Conservation (phyloP, 2,113 vertebrate genomes). For the Chroicocephalus ridibundus region DNA sequence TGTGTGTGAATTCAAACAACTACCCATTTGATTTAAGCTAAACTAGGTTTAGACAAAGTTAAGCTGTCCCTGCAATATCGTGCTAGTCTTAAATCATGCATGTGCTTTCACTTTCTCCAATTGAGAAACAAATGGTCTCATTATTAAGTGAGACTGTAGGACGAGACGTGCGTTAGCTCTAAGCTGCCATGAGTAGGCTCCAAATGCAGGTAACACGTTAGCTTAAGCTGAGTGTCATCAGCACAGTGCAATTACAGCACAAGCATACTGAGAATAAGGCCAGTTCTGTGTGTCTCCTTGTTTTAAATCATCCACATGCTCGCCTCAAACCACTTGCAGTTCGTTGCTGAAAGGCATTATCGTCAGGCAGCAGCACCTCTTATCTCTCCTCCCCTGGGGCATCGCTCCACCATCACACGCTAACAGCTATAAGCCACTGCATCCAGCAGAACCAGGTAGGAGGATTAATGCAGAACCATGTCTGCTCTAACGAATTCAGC, state of each 20-base stretch:
- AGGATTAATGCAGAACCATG: background rate
- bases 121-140: conserved; percentile 1
- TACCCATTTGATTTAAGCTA: background rate
- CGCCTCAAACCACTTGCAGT: background rate
- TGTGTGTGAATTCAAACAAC: background rate
- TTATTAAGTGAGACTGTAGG: conserved; percentile 14
- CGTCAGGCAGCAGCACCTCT: background rate
- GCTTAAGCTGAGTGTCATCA: conserved; percentile 37
- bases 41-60: background rate
- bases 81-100: background rate
- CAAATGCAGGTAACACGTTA: conserved; percentile 13
- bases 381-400: background rate
- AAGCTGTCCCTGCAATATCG: background rate
- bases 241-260: background rate
- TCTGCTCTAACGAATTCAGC: background rate
- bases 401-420: background rate
- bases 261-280: background rate
- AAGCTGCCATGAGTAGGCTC: background rate
- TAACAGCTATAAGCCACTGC: background rate
- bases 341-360: background rate
- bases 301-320: conserved; percentile 24
- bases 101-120: conserved; percentile 7
- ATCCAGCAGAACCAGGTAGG: background rate
- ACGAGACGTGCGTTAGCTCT: background rate
- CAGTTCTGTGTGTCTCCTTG: background rate